Conservation (phyloP, 2,797 vertebrate species). For the Tokudaia muenninki region DNA sequence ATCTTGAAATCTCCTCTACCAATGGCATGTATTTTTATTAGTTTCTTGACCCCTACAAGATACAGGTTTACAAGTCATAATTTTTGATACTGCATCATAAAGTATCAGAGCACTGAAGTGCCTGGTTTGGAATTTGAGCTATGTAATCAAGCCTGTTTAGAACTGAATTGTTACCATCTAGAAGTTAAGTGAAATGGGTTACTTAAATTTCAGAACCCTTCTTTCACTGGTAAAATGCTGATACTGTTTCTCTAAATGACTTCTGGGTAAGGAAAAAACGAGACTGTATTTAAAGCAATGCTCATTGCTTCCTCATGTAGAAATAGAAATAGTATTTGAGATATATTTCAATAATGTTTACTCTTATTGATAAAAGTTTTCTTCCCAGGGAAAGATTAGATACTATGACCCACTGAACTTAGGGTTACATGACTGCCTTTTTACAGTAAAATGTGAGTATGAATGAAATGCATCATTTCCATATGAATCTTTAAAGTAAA, state of each 20-base stretch:
- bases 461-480: neutral
- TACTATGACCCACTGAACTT: neutral
- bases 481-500: neutral
- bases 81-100: neutral
- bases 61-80: neutral
- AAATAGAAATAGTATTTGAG: neutral
- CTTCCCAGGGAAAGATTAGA: neutral
- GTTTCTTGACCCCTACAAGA: neutral
- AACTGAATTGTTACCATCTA: neutral
- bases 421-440: neutral
- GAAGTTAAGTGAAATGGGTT: neutral
- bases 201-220: neutral
- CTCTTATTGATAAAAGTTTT: conserved; percentile 22
- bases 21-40: conserved; percentile 2
- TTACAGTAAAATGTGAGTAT: neutral
- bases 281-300: neutral
- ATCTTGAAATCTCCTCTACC: neutral
- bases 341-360: neutral
- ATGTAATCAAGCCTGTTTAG: neutral
- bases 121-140: neutral
- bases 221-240: conserved; percentile 23
- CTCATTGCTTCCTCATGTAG: neutral
- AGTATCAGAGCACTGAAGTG: neutral
- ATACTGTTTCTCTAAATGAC: neutral
- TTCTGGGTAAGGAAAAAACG: conserved; percentile 32